Evolutionary conservation across 2,113 vertebrate species (phyloP).

Genomic region (Coracopsis vasa): DNA sequence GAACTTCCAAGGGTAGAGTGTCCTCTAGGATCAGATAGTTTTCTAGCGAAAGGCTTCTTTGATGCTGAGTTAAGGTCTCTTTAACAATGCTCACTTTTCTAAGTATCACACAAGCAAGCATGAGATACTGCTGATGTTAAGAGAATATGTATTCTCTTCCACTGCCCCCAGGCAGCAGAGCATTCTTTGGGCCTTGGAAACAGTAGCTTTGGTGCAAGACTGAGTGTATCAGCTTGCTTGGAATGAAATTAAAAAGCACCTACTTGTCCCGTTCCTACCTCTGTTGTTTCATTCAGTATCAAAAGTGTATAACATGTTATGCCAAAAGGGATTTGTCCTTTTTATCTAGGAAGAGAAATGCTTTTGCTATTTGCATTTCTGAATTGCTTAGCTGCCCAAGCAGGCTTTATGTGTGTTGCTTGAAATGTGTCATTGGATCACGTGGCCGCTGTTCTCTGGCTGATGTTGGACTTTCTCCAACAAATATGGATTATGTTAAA

Average conservation of each 20-base stretch:
- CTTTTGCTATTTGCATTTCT: slow-evolving; percentile 90
- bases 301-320: slow-evolving; percentile 80
- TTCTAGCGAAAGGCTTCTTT: background rate
- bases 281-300: slow-evolving; percentile 52
- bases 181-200: background rate
- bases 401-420: slow-evolving; percentile 86
- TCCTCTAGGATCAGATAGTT: background rate
- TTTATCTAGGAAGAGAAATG: slow-evolving; percentile 85
- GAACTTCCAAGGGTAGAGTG: background rate
- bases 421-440: slow-evolving; percentile 92
- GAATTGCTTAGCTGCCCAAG: slow-evolving; percentile 98
- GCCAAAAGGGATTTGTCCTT: slow-evolving; percentile 96
- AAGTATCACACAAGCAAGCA: background rate
- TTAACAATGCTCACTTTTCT: background rate
- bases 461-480: slow-evolving; percentile 96
- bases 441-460: slow-evolving; percentile 86
- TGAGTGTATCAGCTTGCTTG: slow-evolving; percentile 6
- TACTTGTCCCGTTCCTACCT: slow-evolving; percentile 29
- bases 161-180: background rate
- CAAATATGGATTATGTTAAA: slow-evolving; percentile 99
- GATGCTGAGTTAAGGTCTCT: background rate
- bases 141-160: slow-evolving; percentile 29
- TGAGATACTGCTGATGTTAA: background rate
- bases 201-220: background rate
- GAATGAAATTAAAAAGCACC: slow-evolving; percentile 40